Evolutionary conservation across 2,113 vertebrate genomes (phyloP).

Genomic region (Nerophis lumbriciformis): DNA sequence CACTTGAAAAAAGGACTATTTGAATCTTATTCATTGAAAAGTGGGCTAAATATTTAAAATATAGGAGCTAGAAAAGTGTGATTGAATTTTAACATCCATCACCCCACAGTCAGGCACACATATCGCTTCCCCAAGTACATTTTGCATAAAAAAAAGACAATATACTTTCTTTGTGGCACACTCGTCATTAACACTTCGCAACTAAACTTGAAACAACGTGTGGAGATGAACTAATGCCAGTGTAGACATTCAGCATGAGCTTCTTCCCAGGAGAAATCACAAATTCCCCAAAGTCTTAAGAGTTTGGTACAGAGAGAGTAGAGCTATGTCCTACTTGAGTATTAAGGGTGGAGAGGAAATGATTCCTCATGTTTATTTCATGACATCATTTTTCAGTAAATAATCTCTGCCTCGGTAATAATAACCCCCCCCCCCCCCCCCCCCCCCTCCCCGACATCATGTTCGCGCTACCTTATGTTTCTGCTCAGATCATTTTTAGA

Average conservation of each 20-base stretch:
- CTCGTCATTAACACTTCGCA: neutral
- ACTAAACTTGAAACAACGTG: neutral
- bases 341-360: constrained; percentile 51
- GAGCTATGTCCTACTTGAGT: constrained; percentile 49
- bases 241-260: constrained; percentile 8
- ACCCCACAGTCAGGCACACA: neutral
- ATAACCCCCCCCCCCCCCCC: constrained; percentile 12
- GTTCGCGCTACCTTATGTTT: constrained; percentile 12
- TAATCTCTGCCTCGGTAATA: constrained; percentile 47
- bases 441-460: no score
- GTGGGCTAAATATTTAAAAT: no score
- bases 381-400: constrained; percentile 44
- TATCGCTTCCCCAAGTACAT: no score
- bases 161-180: neutral
- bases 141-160: no score
- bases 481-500: constrained; percentile 24
- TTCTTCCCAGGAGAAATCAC: constrained; percentile 6
- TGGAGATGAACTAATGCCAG: neutral
- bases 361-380: constrained; percentile 63
- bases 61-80: no score
- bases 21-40: no score
- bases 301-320: neutral
- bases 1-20: no score
- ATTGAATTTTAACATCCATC: no score
- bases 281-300: constrained; percentile 21